phyloP scores from a whole-genome alignment of 2,888 invertebrate species.

The Drosophila anomalata region DNA sequence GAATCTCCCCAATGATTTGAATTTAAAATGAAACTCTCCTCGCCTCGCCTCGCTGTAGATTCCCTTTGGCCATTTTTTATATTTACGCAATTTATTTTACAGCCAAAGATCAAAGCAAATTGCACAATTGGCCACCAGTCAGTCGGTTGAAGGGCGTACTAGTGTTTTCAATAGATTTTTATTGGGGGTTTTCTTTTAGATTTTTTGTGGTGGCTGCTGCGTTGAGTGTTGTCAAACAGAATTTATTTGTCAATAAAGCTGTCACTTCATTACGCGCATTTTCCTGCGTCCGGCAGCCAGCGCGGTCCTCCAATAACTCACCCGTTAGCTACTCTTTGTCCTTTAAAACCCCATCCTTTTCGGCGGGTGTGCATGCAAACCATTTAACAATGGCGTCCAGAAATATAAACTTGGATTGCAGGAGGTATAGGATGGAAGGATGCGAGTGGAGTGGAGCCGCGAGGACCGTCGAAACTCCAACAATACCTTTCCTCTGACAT shows the following conservation, averaged over 20 bases:
- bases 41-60: slow-evolving; percentile 8
- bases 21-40: slow-evolving; percentile 54
- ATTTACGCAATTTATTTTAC: slow-evolving; percentile 73
- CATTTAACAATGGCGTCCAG: slow-evolving; percentile 68
- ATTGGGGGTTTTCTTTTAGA: slow-evolving; percentile 32
- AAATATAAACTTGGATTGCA: slow-evolving; percentile 69
- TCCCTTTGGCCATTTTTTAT: slow-evolving; percentile 49
- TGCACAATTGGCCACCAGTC: slow-evolving; percentile 59
- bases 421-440: slow-evolving; percentile 1
- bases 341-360: background rate
- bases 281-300: slow-evolving; percentile 50
- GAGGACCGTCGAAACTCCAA: slow-evolving; percentile 6
- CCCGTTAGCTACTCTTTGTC: slow-evolving; percentile 10
- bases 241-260: slow-evolving; percentile 78
- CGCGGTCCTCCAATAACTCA: slow-evolving; percentile 60
- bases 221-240: slow-evolving; percentile 71
- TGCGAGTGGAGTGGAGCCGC: slow-evolving; percentile 17
- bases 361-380: slow-evolving; percentile 37
- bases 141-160: slow-evolving; percentile 4
- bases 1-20: slow-evolving; percentile 57
- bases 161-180: slow-evolving; percentile 22
- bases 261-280: slow-evolving; percentile 76
- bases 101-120: slow-evolving; percentile 69
- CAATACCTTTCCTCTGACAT: slow-evolving; percentile 62
- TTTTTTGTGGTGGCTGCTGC: slow-evolving; percentile 42